Conservation (phyloP, 2,797 vertebrate genomes). For the Hippocampus kuda region DNA sequence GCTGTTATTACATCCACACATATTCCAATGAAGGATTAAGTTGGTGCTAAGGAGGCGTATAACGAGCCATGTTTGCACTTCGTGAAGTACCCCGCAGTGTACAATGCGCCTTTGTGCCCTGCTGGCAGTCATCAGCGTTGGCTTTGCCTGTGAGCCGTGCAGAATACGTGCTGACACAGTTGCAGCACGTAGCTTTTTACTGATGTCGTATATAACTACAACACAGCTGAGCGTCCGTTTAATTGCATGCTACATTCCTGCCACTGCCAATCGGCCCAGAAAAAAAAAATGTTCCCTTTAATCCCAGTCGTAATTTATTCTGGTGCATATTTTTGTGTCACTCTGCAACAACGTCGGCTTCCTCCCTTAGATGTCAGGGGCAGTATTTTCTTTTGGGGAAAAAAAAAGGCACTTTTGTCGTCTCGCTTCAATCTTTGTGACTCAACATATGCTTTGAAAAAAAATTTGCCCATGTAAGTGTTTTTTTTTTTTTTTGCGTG, state of each 20-base stretch:
- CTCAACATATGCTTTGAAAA: constrained; percentile 5
- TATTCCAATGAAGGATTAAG: neutral
- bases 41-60: neutral
- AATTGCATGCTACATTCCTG: neutral
- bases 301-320: constrained; percentile 10
- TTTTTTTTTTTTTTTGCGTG: constrained; percentile 1
- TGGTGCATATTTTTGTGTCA: constrained; percentile 23
- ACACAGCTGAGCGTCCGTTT: constrained; percentile 4
- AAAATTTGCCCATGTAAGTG: neutral
- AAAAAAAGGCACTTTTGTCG: constrained; percentile 41
- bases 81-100: neutral
- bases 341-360: constrained; percentile 34
- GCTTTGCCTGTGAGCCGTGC: neutral
- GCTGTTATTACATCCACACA: neutral
- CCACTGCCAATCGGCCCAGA: neutral
- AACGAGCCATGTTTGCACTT: neutral
- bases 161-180: constrained; percentile 1
- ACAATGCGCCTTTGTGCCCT: neutral
- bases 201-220: neutral
- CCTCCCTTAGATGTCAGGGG: neutral
- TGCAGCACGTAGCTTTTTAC: neutral
- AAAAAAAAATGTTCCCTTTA: neutral
- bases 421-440: constrained; percentile 26
- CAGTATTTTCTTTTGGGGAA: constrained; percentile 18
- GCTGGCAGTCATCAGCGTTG: neutral